Conservation (phyloP, 2,797 vertebrate genomes). For the Podargus strigoides region DNA sequence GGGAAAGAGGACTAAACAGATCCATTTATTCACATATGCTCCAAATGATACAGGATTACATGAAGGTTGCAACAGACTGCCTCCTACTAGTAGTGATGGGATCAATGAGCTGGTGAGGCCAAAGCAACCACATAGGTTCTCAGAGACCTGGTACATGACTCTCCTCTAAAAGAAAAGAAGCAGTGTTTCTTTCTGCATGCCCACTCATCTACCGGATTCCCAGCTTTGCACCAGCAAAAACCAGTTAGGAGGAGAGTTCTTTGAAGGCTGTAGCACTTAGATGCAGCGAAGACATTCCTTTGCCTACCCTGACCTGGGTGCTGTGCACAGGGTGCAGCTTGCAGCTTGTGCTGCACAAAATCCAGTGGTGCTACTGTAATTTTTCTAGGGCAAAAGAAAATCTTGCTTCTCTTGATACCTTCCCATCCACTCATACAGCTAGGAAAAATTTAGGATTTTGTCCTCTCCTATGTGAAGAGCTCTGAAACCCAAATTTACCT, state of each 20-base stretch:
- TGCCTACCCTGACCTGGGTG: neutral
- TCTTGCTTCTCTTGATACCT: neutral
- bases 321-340: neutral
- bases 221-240: neutral
- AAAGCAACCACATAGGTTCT: neutral
- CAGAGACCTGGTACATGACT: neutral
- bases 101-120: neutral
- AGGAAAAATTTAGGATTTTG: neutral
- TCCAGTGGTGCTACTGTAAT: fast-evolving
- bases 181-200: neutral
- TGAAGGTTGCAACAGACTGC: neutral
- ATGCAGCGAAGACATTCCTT: neutral
- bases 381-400: neutral
- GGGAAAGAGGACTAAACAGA: neutral
- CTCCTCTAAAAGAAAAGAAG: neutral
- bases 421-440: fast-evolving
- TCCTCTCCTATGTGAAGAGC: neutral
- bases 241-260: neutral
- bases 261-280: fast-evolving
- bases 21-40: neutral
- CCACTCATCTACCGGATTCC: neutral
- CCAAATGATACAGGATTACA: neutral
- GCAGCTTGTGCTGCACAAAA: neutral
- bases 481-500: neutral
- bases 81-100: neutral